Percentiles rank a stretch among this genome's conserved stretches.
phyloP scores from a whole-genome alignment of 2,888 invertebrate genomes.

The Trypoxylon attenuatum region DNA sequence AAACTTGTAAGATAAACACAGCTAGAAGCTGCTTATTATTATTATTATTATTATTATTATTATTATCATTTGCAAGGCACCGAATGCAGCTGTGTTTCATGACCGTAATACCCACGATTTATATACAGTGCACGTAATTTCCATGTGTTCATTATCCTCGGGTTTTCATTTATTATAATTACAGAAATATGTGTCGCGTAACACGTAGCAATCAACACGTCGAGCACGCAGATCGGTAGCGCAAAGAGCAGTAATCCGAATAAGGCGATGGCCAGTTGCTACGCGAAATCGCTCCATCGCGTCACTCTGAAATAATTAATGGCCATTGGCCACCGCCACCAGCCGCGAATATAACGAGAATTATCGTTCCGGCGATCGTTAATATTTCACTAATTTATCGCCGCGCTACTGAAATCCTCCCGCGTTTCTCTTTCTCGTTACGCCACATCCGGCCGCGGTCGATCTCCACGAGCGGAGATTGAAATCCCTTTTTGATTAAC shows the following conservation, averaged over 20 bases:
- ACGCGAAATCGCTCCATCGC: slow-evolving; percentile 39
- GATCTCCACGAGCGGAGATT: slow-evolving; percentile 1
- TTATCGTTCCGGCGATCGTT: slow-evolving; percentile 41
- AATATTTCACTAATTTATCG: slow-evolving; percentile 50
- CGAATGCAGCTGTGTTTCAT: too few species aligned
- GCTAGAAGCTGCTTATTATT: too few species aligned
- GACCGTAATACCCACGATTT: too few species aligned
- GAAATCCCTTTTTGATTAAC: slow-evolving; percentile 8
- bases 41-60: too few species aligned
- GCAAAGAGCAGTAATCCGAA: too few species aligned
- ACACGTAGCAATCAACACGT: too few species aligned
- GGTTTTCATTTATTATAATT: too few species aligned
- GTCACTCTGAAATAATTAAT: slow-evolving; percentile 51
- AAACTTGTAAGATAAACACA: too few species aligned
- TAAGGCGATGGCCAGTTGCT: too few species aligned
- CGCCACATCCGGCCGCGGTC: neutral
- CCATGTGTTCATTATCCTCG: slow-evolving; percentile 16
- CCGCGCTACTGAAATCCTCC: slow-evolving; percentile 6
- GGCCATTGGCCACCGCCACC: slow-evolving; percentile 11
- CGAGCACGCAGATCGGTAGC: too few species aligned
- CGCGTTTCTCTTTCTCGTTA: neutral
- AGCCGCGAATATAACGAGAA: slow-evolving; percentile 36
- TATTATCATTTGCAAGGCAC: too few species aligned
- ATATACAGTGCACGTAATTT: slow-evolving; percentile 28
- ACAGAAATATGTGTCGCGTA: too few species aligned